Evolutionary conservation across 2,113 vertebrate species (phyloP).

Genomic region (Hippocampus abdominalis): DNA sequence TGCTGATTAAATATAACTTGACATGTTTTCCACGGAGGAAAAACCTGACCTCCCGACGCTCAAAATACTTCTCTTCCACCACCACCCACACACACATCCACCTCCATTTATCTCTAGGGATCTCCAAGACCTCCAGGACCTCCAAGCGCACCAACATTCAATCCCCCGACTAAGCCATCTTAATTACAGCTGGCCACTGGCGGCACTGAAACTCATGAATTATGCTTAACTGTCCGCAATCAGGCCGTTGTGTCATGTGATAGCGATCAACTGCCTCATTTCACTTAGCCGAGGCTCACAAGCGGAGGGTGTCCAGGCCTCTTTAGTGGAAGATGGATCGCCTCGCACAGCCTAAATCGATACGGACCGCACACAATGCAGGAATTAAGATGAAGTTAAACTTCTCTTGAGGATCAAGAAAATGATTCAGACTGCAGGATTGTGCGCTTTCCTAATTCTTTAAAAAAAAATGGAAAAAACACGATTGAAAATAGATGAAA

Average conservation of each 20-base stretch:
- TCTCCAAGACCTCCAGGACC: neutral
- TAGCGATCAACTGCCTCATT: conserved; percentile 44
- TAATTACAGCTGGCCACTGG: conserved; percentile 46
- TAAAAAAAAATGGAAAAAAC: neutral
- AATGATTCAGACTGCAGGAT: conserved; percentile 11
- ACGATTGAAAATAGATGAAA: neutral
- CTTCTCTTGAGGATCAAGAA: conserved; percentile 11
- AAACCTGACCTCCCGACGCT: conserved; percentile 23
- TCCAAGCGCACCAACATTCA: conserved; percentile 28
- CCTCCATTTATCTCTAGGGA: conserved; percentile 37
- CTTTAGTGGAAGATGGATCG: conserved; percentile 39
- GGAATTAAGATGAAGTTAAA: conserved; percentile 15
- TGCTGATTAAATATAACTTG: conserved; percentile 47
- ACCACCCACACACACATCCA: conserved; percentile 33
- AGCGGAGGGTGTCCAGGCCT: conserved; percentile 1
- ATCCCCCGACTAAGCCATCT: conserved; percentile 38
- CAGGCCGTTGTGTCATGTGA: conserved; percentile 46
- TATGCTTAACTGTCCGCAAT: conserved; percentile 36
- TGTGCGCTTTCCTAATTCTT: neutral
- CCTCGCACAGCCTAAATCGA: conserved; percentile 40
- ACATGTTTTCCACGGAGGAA: conserved; percentile 39
- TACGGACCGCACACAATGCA: conserved; percentile 26
- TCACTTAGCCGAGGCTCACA: conserved; percentile 17
- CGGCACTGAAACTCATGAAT: conserved; percentile 42
- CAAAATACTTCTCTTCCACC: neutral